Evolutionary conservation across 2,797 vertebrate species (phyloP).

Genomic region (Dromococcyx pavoninus): DNA sequence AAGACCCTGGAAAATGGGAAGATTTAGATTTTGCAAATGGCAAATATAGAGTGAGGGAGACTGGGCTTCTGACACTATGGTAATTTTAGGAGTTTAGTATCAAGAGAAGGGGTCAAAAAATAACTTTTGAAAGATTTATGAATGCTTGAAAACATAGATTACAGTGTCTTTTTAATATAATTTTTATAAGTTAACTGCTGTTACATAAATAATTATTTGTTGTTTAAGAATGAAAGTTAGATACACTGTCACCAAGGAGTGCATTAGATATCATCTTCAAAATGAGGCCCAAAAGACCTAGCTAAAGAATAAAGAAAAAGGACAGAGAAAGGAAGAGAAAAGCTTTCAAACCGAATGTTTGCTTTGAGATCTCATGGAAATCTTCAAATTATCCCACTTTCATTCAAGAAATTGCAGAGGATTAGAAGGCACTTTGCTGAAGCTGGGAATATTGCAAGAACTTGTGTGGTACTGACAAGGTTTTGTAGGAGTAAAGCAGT

Average conservation of each 20-base stretch:
- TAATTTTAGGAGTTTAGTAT: neutral
- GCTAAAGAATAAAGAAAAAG: neutral
- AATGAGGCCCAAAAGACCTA: neutral
- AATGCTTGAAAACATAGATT: neutral
- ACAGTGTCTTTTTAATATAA: neutral
- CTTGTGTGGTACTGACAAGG: neutral
- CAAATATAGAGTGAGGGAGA: rapidly evolving
- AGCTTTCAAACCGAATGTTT: neutral
- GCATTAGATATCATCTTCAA: neutral
- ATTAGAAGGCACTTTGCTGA: neutral
- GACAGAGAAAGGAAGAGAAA: neutral
- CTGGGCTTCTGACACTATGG: neutral
- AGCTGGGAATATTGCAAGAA: neutral
- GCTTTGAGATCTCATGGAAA: neutral
- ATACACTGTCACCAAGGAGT: neutral
- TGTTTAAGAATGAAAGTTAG: neutral
- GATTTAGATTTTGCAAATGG: neutral
- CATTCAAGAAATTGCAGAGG: neutral
- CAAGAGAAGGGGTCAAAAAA: neutral
- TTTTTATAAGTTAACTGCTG: neutral
- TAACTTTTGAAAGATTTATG: neutral
- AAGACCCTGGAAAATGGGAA: neutral
- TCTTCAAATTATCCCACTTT: neutral
- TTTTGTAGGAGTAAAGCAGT: neutral
- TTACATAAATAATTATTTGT: constrained; percentile 6